Base-by-base conservation (phyloP, 1,140 invertebrate genomes). In the Condylostylus longicornis region DNA sequence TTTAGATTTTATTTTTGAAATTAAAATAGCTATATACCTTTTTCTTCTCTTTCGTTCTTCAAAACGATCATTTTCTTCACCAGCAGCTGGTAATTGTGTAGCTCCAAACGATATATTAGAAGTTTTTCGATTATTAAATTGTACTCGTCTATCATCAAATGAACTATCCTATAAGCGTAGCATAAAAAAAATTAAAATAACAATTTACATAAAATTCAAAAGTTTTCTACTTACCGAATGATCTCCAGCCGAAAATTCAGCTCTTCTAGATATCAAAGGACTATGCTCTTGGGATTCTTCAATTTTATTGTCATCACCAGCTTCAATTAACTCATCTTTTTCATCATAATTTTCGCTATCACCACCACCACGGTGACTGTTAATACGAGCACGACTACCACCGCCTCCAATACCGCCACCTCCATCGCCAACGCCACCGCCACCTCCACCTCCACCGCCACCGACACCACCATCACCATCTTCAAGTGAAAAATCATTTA, bases 221-320 rank as follows among this genome's bases (percentile, higher is more conserved):
- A 12, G 3, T 12, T 14, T 15, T 23, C 15, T 7, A 33, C 40
- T 33, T 45, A 45, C 45, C 23, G 57, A 59, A 37, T 59, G 51
- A 41, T 60, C 56, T 12, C 54, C 57, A 51, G 58, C 52, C n/a
- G n/a, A n/a, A 23, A 10, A 29, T 18, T 53, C 57, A 34, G 56
- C 56, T 23, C 57, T 46, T 35, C 59, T 51, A 1, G 56, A 59
- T 21, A 60, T 50, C 51, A 59, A 35, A 29, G 57, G 57, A 33
- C 49, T 57, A 43, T 60, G 56, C 33, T 57, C 54, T 17, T 51
- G 54, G 51, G 53, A 67, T 56, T 68, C 67, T 52, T 68, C 65
- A 38, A 69, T 66, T 59, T 55, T 55, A 43, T 58, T 51, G 47
- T 49, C 47, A 45, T 47, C 14, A 27, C 10, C 14, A 5, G 25